Evolutionary conservation across 1,140 invertebrate genomes (phyloP), one percentile per base, ranked within the genome.

Genomic region (Psilanteris sp.): DNA sequence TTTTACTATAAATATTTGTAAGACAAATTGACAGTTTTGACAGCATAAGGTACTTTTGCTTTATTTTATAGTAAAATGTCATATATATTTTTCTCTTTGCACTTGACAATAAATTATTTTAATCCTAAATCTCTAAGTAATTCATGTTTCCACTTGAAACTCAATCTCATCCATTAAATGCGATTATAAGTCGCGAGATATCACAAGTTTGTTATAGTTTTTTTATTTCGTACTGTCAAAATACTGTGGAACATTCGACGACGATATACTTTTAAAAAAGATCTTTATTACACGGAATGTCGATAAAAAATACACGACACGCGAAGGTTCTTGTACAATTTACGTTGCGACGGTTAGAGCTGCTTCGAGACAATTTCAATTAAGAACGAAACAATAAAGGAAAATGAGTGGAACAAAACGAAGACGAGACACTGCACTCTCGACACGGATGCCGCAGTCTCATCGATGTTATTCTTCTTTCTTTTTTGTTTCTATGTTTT

Each of bases 301-400:
- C 22, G 34, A 16, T 26, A 64, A 73, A 73, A 73, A 64, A 62
- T 44, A 71, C 16, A 62, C 46, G 62, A 55, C 62, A 62, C 39
- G 41, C 46, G 34, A 29, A 64, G 41, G 68, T 64, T 73, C 34
- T 5, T 67, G 34, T 29, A 64, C 57, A 75, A 68, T 75, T 62
- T 68, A 68, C 48, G 72, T 50, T 50, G 46, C 46, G 61, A 24
- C 26, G 37, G 37, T 10, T 27, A 18, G 55, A 62, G 61, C 11
- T 46, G 72, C 37, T 75, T 62, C 46, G 50, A 68, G 64, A 75
- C 72, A 68, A 75, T 68, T 75, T 68, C 62, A 75, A 75, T 75
- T 75, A 75, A 75, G 57, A 75, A 57, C 55, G 55, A 41, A 64
- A 75, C 72, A 68, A 75, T 68, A 55, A 75, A 75, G 64, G 48